Evolutionary conservation across 2,888 invertebrate species (phyloP).

Genomic region (Plagodis dolabraria): DNA sequence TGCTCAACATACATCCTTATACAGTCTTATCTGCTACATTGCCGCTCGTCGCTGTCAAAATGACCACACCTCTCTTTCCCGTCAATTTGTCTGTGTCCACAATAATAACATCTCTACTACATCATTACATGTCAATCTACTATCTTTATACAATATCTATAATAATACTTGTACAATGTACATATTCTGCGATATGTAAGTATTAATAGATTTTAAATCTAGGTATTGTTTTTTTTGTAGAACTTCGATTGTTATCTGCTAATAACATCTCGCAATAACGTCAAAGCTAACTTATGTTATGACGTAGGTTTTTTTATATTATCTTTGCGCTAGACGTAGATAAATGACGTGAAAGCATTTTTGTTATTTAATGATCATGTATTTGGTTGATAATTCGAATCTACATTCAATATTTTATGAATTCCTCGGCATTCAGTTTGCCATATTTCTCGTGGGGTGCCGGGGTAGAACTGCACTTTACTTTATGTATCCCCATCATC

Average conservation of each 20-base stretch:
- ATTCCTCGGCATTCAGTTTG: too few species aligned
- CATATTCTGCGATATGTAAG: neutral
- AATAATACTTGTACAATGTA: neutral
- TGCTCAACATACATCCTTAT: too few species aligned
- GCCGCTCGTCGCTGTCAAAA: conserved; percentile 3
- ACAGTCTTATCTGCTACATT: neutral
- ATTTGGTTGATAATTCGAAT: too few species aligned
- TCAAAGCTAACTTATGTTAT: neutral
- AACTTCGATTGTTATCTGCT: conserved; percentile 6
- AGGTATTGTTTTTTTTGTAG: conserved; percentile 11
- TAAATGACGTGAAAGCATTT: conserved; percentile 4
- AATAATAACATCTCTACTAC: conserved; percentile 1
- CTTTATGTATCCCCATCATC: too few species aligned
- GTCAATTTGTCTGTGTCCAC: conserved; percentile 9
- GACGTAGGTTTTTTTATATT: too few species aligned
- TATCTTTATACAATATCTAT: too few species aligned
- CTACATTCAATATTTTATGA: too few species aligned
- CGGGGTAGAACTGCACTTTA: too few species aligned
- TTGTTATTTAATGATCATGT: neutral
- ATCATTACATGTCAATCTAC: conserved; percentile 1
- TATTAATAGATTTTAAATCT: conserved; percentile 25
- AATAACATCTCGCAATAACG: neutral
- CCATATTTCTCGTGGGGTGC: too few species aligned
- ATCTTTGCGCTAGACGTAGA: too few species aligned
- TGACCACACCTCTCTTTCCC: conserved; percentile 1